Base-by-base conservation (phyloP, 2,888 invertebrate genomes). In the Eudasyphora cyanicolor region DNA sequence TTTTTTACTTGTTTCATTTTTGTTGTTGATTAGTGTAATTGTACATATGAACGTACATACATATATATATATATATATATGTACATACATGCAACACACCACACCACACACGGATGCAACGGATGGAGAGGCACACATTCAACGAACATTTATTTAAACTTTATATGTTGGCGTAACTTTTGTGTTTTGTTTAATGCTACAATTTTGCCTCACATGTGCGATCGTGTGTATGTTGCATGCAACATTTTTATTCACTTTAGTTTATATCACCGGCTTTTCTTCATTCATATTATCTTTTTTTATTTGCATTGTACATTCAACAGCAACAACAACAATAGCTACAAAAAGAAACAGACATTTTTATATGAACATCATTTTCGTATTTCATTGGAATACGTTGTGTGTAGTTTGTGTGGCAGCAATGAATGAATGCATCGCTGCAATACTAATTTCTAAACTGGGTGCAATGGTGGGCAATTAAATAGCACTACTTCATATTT, bases 51-150 rank as follows among this genome's bases (percentile, higher is more conserved):
- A n/a, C n/a, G n/a, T n/a, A n/a, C n/a, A n/a, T n/a, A n/a, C n/a
- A n/a, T n/a, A n/a, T n/a, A n/a, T n/a, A n/a, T n/a, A n/a, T n/a
- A n/a, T n/a, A n/a, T n/a, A n/a, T n/a, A n/a, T n/a, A n/a, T 82
- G 79, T 82, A 79, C 42, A 79, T 79, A n/a, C n/a, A 83, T 79
- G 79, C 79, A 77, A 76, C 79, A 76, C 38, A 76, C 7, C n/a
- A 29, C 5, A 62, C 60, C n/a, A 29, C 24, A 7, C 21, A 17
- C 10, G 24, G 38, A 38, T 6, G 32, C 32, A n/a, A n/a, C n/a
- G n/a, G 45, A 45, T 1, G 1, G n/a, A 45, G 45, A 14, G 38
- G 38, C 38, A 45, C 42, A 12, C 21, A 67, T 67, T 67, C 67
- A 67, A 21, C 24, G 42, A 67, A 67, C 67, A 67, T 67, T n/a